Evolutionary conservation across 2,888 invertebrate species (phyloP).

Genomic region (Hydriomena furcata): DNA sequence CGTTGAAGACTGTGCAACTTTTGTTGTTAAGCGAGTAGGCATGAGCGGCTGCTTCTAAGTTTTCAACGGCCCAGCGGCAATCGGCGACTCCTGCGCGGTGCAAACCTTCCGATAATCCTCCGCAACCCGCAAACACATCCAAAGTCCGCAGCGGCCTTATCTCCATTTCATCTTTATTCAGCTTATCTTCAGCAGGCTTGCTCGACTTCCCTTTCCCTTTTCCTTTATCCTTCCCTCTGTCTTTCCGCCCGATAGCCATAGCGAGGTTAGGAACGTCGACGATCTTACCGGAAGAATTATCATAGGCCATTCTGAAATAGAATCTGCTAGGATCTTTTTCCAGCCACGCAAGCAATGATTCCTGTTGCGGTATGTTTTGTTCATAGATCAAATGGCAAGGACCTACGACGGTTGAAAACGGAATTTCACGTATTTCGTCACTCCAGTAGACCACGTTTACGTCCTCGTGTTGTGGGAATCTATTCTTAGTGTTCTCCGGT

Average conservation of each 20-base stretch:
- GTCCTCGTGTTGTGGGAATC: slow-evolving; percentile 85
- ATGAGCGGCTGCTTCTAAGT: slow-evolving; percentile 89
- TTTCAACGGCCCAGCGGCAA: slow-evolving; percentile 92
- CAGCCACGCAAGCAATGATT: slow-evolving; percentile 83
- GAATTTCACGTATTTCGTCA: slow-evolving; percentile 86
- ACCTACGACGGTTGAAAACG: slow-evolving; percentile 85
- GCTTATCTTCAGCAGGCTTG: slow-evolving; percentile 51
- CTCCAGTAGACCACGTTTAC: slow-evolving; percentile 91
- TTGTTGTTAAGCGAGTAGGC: slow-evolving; percentile 91
- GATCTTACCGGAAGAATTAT: slow-evolving; percentile 79
- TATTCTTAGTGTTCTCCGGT: slow-evolving; percentile 88
- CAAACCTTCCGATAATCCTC: slow-evolving; percentile 90
- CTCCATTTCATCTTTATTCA: slow-evolving; percentile 53
- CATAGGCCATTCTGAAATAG: slow-evolving; percentile 89
- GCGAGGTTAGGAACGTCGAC: slow-evolving; percentile 85
- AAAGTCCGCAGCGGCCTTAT: slow-evolving; percentile 85
- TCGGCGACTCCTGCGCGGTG: slow-evolving; percentile 87
- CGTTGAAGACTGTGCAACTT: slow-evolving; percentile 88
- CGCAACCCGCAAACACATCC: slow-evolving; percentile 94
- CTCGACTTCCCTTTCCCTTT: slow-evolving; percentile 70
- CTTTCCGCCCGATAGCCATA: slow-evolving; percentile 81
- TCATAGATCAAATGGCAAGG: slow-evolving; percentile 87
- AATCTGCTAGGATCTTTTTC: slow-evolving; percentile 86
- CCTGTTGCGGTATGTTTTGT: slow-evolving; percentile 82
- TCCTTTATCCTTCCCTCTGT: slow-evolving; percentile 84